These are phyloP conservation scores for Drosophila lacteicornis DNA, from an alignment of 1,140 invertebrate species.

Conservation along the genomic window DNA sequence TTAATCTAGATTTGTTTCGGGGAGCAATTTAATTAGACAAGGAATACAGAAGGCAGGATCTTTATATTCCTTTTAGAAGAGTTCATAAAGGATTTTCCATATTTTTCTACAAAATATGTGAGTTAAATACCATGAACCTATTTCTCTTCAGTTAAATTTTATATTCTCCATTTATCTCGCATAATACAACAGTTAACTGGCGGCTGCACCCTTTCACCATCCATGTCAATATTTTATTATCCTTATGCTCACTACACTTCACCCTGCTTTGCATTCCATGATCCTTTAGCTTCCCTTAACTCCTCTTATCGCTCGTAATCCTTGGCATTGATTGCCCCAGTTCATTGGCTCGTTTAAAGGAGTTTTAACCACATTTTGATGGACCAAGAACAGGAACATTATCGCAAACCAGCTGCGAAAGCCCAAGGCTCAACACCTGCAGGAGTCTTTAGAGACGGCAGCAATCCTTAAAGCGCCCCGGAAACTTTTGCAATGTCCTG, in stretches of 20 bases:
- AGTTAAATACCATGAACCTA: neutral
- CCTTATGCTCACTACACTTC: neutral
- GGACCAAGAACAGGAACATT: slow-evolving; percentile 27
- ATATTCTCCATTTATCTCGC: neutral
- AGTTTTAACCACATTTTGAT: slow-evolving; percentile 44
- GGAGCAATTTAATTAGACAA: neutral
- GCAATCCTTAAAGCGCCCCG: slow-evolving; percentile 52
- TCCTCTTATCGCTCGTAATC: slow-evolving; percentile 16
- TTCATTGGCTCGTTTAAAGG: slow-evolving; percentile 11
- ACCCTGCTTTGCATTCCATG: neutral
- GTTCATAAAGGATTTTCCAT: no score
- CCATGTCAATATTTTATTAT: slow-evolving; percentile 2
- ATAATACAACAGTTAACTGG: neutral
- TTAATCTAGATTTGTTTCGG: neutral
- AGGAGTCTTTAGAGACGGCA: slow-evolving; percentile 24
- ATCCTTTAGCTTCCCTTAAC: neutral
- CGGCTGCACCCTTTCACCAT: neutral
- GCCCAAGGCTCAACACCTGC: slow-evolving; percentile 54
- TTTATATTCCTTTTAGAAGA: no score
- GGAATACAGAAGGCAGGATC: no score
- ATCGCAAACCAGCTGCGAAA: slow-evolving; percentile 27
- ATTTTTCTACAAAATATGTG: no score
- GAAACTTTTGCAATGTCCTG: slow-evolving; percentile 59
- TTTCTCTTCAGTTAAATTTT: neutral
- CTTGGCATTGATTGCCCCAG: slow-evolving; percentile 17